Base-by-base conservation (phyloP, 2,797 vertebrate species). In the Myotis planiceps region DNA sequence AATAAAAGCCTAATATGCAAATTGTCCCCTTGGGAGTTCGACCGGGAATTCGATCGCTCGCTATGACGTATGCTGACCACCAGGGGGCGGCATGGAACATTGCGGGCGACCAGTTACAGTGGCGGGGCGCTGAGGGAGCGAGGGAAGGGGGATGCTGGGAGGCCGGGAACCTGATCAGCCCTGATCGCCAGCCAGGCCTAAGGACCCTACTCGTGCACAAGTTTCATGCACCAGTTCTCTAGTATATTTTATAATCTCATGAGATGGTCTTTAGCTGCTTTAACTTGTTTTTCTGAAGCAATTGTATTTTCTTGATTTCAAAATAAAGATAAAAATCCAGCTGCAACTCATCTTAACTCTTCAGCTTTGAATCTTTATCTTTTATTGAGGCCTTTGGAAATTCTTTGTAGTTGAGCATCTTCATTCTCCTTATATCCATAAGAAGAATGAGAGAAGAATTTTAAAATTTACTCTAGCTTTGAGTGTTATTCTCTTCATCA, bases 361-460 rank as follows among this genome's bases (percentile, higher is more conserved):
- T 63, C 3, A 75, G 34, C 29, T 90, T 93, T 89, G 69, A 51
- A 5, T 92, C 45, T 93, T 74, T 90, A 51, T 90, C 47, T 51
- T 92, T 88, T 86, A 80, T 91, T 86, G 89, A 91, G 79, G 47
- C 21, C 58, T 85, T 58, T 15, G 81, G 53, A 89, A 86, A 87
- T 81, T 94, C n/a, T 72, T 60, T 88, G 34, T 75, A 79, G n/a
- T 72, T 94, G 69, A 94, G 53, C 74, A 80, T 75, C 49, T 66
- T 88, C 65, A 68, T 86, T 85, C 27, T 47, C 45, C n/a, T 74
- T 88, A 47, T 53, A 63, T 94, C 12, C 23, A 42, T 58, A 84
- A 72, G 32, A 94, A 83, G 51, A 53, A 58, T 66, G 32, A 92
- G 78, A 91, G 39, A 76, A 45, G 45, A 78, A 83, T 96, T 94